Evolutionary conservation across 2,888 invertebrate species (phyloP), one percentile per base, ranked within the genome.

Genomic region (Pherbina coryleti): DNA sequence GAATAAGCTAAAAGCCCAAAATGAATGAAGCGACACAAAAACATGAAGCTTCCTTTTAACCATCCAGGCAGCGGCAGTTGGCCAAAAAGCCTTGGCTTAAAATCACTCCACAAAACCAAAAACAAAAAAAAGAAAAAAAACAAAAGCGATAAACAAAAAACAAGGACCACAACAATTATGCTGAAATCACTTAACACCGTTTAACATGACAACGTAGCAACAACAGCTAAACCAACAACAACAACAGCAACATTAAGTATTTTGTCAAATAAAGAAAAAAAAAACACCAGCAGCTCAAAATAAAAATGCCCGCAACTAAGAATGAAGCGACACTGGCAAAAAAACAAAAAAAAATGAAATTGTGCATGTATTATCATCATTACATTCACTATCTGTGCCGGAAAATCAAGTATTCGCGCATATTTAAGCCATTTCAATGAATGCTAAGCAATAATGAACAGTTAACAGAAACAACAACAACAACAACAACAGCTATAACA

Each of bases 231-330:
- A 67, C n/a, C 67, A 67, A 67, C 67, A 44, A 22, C 67, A 67
- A 7, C 4, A 34, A 37, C 19, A 34, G 19, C n/a, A 66, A 34
- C 66, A 55, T 0, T 22, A 22, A 60, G 22, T 19, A 22, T 49
- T 22, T 22, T 19, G 67, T 19, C 34, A 62, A 78, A 62, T 34
- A 55, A 78, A 74, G 64, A 76, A 78, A 74, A 78, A 55, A 70
- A 60, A 51, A 76, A 64, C 44, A 64, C 55, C 37, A 53, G 19
- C 76, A 79, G 76, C 78, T 37, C 11, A 60, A 28, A 49, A 28
- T 14, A 28, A 28, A 9, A 28, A 37, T 37, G 60, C 22, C 55
- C 17, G 25, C 69, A 69, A 49, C 22, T 22, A 25, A 57, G n/a
- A 57, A 34, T n/a, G 11, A 19, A 57, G 19, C 19, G 22, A 37